Base-by-base conservation (phyloP, 2,888 invertebrate species). In the Serripes groenlandicus region DNA sequence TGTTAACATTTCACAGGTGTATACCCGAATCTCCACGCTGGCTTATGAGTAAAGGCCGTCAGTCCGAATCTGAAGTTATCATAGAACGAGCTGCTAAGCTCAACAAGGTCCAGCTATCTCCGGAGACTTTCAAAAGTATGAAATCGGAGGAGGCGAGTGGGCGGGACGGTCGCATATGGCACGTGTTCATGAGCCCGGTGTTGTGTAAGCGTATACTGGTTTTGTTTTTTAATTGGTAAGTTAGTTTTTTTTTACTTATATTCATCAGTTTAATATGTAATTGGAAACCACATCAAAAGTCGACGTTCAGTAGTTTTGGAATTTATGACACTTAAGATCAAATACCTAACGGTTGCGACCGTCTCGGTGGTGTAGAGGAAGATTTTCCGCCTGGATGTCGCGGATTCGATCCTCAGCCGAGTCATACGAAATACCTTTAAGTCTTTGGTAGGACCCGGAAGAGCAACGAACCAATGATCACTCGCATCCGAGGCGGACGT, bases 161-260 rank as follows among this genome's bases (percentile, higher is more conserved):
- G n/a, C 15, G 34, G 23, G 49, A 77, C 2, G 81, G 79, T 0
- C 75, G n/a, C 18, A 26, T 85, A 11, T 74, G 78, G 79, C 74
- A 85, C 30, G 75, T 90, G 52, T 82, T 90, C n/a, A 71, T 74
- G 21, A 79, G 79, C 37, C 81, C 85, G 1, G 75, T 78, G 1
- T 74, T 90, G 15, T 68, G 83, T 0, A 35, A 75, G 34, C 69
- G 90, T 18, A 86, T 87, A 0, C 23, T 87, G 32, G 86, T 89
- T 56, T 75, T 90, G 49, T 81, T 80, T 60, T 97, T 96, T 93
- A 97, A 97, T 93, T 98, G 97, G 90, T 91, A 74, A 72, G 86
- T 56, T 30, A 3, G 11, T 69, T 34, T 73, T 58, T 32, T 2
- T 5, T 49, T 49, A 21, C 49, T 21, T 49, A 2, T 5, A 5